phyloP scores from a whole-genome alignment of 2,888 invertebrate genomes.

The Nomada hirtipes region DNA sequence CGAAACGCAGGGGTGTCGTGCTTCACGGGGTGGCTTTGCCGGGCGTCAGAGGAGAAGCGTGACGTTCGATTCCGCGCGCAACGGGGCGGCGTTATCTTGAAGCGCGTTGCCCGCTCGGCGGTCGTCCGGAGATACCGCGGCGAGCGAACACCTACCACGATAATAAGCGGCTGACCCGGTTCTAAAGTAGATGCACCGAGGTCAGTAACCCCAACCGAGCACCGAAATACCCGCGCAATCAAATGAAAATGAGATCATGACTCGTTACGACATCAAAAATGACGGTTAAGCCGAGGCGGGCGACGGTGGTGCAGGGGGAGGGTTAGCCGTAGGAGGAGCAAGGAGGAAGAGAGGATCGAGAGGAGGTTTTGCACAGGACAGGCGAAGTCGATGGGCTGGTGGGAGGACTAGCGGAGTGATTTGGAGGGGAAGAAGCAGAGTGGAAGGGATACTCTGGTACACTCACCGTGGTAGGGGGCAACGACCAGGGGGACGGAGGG shows the following conservation, averaged over 20 bases:
- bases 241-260: slow-evolving; percentile 85
- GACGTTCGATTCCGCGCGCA: slow-evolving; percentile 57
- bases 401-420: slow-evolving; percentile 38
- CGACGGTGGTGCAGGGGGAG: slow-evolving; percentile 28
- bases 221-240: slow-evolving; percentile 83
- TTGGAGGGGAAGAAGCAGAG: slow-evolving; percentile 45
- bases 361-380: slow-evolving; percentile 46
- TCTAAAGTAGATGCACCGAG: slow-evolving; percentile 83
- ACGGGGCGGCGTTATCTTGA: slow-evolving; percentile 58
- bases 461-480: slow-evolving; percentile 1
- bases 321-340: slow-evolving; percentile 37
- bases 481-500: slow-evolving; percentile 41
- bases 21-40: slow-evolving; percentile 62
- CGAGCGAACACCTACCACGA: slow-evolving; percentile 81
- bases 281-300: slow-evolving; percentile 69
- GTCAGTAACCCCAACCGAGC: slow-evolving; percentile 81
- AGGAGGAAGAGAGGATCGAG: slow-evolving; percentile 32
- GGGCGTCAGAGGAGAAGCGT: slow-evolving; percentile 35
- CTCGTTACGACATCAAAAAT: slow-evolving; percentile 84
- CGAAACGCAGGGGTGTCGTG: slow-evolving; percentile 34
- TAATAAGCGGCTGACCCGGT: slow-evolving; percentile 84
- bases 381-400: too few species aligned
- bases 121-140: slow-evolving; percentile 61
- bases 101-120: slow-evolving; percentile 51
- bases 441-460: slow-evolving; percentile 24